Evolutionary conservation across 2,888 invertebrate species (phyloP).

Genomic region (Bedellia somnulentella): DNA sequence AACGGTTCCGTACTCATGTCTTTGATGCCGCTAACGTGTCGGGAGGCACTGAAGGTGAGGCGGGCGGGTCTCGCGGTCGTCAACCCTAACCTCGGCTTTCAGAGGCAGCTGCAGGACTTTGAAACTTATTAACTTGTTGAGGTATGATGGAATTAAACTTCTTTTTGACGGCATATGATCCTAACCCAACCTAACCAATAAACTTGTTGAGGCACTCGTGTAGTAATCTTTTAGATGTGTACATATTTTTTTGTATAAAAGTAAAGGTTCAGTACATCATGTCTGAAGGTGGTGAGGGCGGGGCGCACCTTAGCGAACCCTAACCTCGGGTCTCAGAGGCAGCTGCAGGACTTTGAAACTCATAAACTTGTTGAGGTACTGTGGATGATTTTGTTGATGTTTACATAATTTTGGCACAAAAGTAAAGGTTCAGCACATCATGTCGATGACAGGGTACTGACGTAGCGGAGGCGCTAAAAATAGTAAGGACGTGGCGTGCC

Average conservation of each 20-base stretch:
- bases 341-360: constrained; percentile 91
- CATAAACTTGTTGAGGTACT: constrained; percentile 75
- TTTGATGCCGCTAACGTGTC: constrained; percentile 85
- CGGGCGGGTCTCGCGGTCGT: constrained; percentile 90
- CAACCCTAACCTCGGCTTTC: constrained; percentile 95
- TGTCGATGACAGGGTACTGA: constrained; percentile 88
- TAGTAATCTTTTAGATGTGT: no score
- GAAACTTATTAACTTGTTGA: constrained; percentile 77
- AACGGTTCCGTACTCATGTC: constrained; percentile 96
- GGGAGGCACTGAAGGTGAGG: constrained; percentile 90
- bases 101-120: constrained; percentile 91
- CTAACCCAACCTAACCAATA: no score
- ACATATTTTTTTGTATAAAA: no score
- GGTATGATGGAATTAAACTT: constrained; percentile 46
- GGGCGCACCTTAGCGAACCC: constrained; percentile 94
- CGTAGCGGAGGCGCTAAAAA: constrained; percentile 93
- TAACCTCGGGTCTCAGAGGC: constrained; percentile 93
- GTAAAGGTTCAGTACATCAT: neutral
- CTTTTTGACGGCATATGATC: neutral
- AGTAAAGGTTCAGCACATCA: constrained; percentile 93
- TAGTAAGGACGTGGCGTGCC: constrained; percentile 87
- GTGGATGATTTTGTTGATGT: no score
- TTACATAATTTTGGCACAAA: no score
- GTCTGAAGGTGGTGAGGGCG: constrained; percentile 89
- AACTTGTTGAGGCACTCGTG: no score